Conservation (phyloP, 2,888 invertebrate genomes). For the Harpalus rubripes region DNA sequence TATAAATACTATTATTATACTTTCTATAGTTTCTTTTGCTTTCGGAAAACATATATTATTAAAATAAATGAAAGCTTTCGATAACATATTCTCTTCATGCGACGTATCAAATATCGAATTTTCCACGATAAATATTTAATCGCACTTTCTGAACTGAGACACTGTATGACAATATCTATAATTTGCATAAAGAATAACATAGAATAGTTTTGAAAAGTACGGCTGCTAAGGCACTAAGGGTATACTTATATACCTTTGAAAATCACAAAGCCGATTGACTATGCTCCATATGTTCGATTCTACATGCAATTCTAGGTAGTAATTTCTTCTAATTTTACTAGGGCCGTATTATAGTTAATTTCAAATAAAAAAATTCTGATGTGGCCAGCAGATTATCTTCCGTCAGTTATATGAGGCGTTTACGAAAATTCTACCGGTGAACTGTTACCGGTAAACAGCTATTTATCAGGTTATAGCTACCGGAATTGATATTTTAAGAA, state of each 20-base stretch:
- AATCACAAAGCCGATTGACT: conserved; percentile 22
- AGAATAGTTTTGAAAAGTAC: conserved; percentile 6
- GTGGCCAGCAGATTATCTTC: no score
- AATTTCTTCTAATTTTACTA: not conserved
- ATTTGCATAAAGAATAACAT: conserved; percentile 34
- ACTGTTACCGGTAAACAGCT: no score
- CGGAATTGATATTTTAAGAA: no score
- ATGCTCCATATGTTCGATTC: conserved; percentile 34
- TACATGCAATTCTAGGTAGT: not conserved
- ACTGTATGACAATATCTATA: conserved; percentile 7
- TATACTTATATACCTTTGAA: conserved; percentile 29
- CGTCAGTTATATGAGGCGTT: no score
- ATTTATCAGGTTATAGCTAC: no score
- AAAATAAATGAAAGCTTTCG: conserved; percentile 13
- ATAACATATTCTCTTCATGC: conserved; percentile 10
- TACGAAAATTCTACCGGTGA: no score
- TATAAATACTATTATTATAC: conserved; percentile 24
- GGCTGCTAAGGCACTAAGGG: not conserved
- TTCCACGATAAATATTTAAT: conserved; percentile 42
- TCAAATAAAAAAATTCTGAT: no score
- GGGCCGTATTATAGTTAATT: no score
- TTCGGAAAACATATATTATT: conserved; percentile 31
- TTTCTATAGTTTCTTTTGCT: conserved; percentile 25
- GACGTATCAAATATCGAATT: conserved; percentile 30
- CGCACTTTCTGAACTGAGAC: conserved; percentile 1